A percentile compares a stretch with the other conserved stretches of the same genome.
Evolutionary conservation across 1,140 invertebrate species (phyloP).

Genomic region (Brachionus asplanchnoidis): DNA sequence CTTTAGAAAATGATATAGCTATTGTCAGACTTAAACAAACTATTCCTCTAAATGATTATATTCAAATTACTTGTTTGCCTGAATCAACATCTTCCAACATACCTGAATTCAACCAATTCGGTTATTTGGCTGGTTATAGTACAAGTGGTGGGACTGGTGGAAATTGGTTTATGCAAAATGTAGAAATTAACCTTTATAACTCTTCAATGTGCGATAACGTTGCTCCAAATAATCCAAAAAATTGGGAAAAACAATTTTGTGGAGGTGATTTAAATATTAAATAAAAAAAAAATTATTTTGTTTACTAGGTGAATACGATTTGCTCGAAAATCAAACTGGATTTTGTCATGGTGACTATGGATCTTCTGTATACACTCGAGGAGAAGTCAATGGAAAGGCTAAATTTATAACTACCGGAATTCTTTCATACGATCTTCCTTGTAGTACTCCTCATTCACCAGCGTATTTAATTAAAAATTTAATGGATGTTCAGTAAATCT

Average conservation of each 20-base stretch:
- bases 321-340: not conserved
- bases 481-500: too few species aligned
- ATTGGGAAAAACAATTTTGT: slow-evolving; percentile 38
- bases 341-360: slow-evolving; percentile 29
- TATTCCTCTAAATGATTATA: not conserved
- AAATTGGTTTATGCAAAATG: not conserved
- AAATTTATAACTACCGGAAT: slow-evolving; percentile 18
- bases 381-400: not conserved
- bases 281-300: not conserved
- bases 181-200: not conserved
- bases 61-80: slow-evolving; percentile 8
- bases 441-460: not conserved
- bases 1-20: slow-evolving; percentile 15
- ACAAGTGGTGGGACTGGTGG: not conserved
- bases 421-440: slow-evolving; percentile 13
- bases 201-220: slow-evolving; percentile 25
- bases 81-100: not conserved
- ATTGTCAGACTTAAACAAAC: not conserved
- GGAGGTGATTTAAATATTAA: not conserved
- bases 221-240: not conserved
- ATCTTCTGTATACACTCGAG: not conserved
- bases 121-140: slow-evolving; percentile 5
- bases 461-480: not conserved
- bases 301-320: slow-evolving; percentile 21
- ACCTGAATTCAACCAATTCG: not conserved